Evolutionary conservation across 2,888 invertebrate species (phyloP).

Genomic region (Parapristionchus giblindavisi): DNA sequence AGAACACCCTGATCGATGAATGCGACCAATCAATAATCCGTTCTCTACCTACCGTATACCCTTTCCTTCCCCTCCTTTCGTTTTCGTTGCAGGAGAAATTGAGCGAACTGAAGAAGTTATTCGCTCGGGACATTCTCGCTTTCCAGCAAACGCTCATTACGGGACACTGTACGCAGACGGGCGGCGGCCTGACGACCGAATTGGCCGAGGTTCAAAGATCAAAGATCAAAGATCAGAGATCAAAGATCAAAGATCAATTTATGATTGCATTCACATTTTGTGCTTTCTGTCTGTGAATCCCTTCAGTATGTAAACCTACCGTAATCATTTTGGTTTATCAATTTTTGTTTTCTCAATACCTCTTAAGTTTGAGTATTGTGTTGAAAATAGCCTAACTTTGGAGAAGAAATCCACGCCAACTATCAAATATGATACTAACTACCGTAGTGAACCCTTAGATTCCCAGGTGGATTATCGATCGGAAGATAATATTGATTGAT

Average conservation of each 20-base stretch:
- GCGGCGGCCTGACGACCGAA: conserved; percentile 12
- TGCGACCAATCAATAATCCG: background rate
- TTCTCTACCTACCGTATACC: conserved; percentile 19
- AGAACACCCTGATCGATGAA: too few relatives aligned
- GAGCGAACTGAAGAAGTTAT: conserved; percentile 56
- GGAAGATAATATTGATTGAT: background rate
- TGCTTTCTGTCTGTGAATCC: background rate
- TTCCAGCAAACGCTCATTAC: conserved; percentile 60
- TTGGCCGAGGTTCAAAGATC: conserved; percentile 13
- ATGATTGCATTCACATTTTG: background rate
- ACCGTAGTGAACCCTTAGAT: too few relatives aligned
- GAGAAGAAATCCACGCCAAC: too few relatives aligned
- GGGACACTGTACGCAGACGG: conserved; percentile 32
- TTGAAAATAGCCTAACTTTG: too few relatives aligned
- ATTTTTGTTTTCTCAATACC: background rate
- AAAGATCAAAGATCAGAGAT: conserved; percentile 26
- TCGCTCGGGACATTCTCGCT: conserved; percentile 58
- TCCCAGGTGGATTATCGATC: too few relatives aligned
- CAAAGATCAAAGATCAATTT: background rate
- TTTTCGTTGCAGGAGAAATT: conserved; percentile 54
- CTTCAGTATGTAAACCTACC: background rate
- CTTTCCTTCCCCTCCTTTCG: background rate
- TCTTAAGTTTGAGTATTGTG: too few relatives aligned
- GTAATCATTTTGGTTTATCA: background rate
- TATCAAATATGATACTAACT: too few relatives aligned